Evolutionary conservation across 2,888 invertebrate species (phyloP).

Genomic region (Nephrotoma guestfalica): DNA sequence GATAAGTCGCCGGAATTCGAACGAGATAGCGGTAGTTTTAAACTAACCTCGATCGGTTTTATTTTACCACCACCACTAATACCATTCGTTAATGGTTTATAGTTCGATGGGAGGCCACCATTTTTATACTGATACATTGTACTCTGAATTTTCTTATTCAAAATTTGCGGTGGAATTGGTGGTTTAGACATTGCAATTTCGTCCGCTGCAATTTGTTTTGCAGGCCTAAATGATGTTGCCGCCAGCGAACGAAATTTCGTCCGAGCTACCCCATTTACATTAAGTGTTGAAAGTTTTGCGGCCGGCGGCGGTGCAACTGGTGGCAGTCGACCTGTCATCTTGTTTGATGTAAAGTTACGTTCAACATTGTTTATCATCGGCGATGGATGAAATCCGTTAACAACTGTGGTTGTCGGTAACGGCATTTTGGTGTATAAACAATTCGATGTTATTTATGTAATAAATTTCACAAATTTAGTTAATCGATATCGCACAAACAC

Average conservation of each 20-base stretch:
- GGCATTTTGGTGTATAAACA: background rate
- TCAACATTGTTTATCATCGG: background rate
- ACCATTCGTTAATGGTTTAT: background rate
- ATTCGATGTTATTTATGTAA: background rate
- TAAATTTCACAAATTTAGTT: background rate
- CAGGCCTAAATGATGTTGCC: background rate
- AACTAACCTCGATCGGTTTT: slow-evolving; percentile 20
- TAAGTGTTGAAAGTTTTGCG: background rate
- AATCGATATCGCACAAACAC: background rate
- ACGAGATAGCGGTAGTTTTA: slow-evolving; percentile 18
- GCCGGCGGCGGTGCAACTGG: background rate
- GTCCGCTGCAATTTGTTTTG: background rate
- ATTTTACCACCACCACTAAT: background rate
- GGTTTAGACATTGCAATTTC: slow-evolving; percentile 1
- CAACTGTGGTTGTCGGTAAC: background rate
- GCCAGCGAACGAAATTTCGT: background rate
- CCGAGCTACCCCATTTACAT: background rate
- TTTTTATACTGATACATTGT: background rate
- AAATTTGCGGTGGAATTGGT: background rate
- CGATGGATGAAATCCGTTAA: background rate
- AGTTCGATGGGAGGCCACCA: background rate
- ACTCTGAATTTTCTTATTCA: background rate
- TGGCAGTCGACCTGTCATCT: background rate
- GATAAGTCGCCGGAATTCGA: slow-evolving; percentile 4
- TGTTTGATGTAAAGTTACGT: background rate